Percentiles rank a stretch among this genome's conserved stretches.
Evolutionary conservation across 2,113 vertebrate species (phyloP).

Genomic region (Poicephalus gulielmi): DNA sequence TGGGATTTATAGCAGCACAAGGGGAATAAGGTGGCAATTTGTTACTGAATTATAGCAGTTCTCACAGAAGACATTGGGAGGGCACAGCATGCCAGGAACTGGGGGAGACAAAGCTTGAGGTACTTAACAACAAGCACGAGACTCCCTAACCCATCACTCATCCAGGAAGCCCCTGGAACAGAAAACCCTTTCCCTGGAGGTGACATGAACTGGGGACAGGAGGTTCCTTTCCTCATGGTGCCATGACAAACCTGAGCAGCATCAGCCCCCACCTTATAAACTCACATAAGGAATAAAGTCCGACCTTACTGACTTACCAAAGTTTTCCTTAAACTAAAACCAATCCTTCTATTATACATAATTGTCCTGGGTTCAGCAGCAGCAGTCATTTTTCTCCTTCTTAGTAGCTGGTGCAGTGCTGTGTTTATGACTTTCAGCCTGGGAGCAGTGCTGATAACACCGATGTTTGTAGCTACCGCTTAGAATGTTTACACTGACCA

Average conservation of each 20-base stretch:
- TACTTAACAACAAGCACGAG: accelerated
- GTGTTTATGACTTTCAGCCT: too few relatives aligned
- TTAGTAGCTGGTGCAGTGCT: too few relatives aligned
- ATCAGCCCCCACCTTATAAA: neutral
- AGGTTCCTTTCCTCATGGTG: accelerated
- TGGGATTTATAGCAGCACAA: accelerated
- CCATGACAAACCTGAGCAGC: neutral
- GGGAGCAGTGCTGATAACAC: too few relatives aligned
- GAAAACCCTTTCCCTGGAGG: neutral
- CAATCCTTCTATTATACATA: neutral
- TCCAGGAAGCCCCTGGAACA: neutral
- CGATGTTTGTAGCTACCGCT: too few relatives aligned
- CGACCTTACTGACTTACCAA: neutral
- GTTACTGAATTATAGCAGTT: neutral
- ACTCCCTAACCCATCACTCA: neutral
- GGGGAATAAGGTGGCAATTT: accelerated
- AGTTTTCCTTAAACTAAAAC: neutral
- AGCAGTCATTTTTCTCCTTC: too few relatives aligned
- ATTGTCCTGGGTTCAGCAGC: too few relatives aligned
- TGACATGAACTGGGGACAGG: accelerated
- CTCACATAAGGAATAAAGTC: neutral
- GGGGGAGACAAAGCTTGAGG: neutral
- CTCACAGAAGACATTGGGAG: neutral
- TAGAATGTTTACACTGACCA: too few relatives aligned
- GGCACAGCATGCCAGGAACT: accelerated